These are phyloP conservation scores for Ophraella communa DNA, from an alignment of 2,888 invertebrate genomes.

Conservation along the genomic window DNA sequence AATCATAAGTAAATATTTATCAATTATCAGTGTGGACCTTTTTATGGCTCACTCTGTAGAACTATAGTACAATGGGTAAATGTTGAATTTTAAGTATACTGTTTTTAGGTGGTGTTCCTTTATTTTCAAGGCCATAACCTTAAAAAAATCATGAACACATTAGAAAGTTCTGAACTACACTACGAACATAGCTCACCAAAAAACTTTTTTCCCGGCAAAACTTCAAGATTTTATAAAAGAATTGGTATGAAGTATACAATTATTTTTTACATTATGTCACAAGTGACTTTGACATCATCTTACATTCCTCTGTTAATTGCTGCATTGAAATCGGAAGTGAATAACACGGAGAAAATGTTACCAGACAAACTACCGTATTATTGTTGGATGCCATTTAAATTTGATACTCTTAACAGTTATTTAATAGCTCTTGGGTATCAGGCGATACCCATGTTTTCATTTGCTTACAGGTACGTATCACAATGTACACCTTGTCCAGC, in stretches of 20 bases:
- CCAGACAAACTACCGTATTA: conserved; percentile 48
- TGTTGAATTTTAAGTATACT: too few relatives aligned
- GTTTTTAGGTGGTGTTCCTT: conserved; percentile 46
- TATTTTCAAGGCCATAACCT: conserved; percentile 43
- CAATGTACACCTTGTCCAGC: too few relatives aligned
- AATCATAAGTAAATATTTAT: too few relatives aligned
- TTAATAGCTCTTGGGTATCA: conserved; percentile 53
- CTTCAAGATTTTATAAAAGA: conserved; percentile 43
- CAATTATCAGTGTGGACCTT: too few relatives aligned
- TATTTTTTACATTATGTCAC: conserved; percentile 48
- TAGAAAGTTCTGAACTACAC: conserved; percentile 45
- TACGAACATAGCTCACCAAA: conserved; percentile 41
- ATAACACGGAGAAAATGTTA: conserved; percentile 31
- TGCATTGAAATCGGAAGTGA: conserved; percentile 31
- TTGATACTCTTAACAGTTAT: conserved; percentile 47
- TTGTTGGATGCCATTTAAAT: conserved; percentile 54
- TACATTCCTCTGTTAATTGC: conserved; percentile 48
- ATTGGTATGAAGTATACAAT: conserved; percentile 47
- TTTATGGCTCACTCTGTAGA: too few relatives aligned
- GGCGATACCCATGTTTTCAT: conserved; percentile 51
- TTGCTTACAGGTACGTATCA: conserved; percentile 44
- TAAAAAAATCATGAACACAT: conserved; percentile 42
- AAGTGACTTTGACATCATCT: conserved; percentile 49
- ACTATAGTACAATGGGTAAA: too few relatives aligned
- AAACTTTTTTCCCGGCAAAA: conserved; percentile 43